Evolutionary conservation across 2,888 invertebrate genomes (phyloP), one percentile per base, ranked within the genome.

Genomic region (Allophyes oxyacanthae): DNA sequence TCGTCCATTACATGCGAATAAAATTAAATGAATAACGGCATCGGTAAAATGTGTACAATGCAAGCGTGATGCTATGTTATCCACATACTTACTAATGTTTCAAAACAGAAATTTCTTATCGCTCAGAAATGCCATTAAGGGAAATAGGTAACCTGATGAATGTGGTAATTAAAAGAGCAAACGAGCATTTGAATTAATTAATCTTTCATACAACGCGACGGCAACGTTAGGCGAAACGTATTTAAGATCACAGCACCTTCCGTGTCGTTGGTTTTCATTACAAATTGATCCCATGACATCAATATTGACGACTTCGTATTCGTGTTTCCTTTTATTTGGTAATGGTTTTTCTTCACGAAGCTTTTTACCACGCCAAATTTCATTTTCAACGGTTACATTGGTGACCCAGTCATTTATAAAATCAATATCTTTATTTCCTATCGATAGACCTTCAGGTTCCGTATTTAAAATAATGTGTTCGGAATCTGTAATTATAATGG

Each of bases 321-420:
- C 72, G 28, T 56, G 34, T 41, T 57, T 25, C n/a, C 40, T 28
- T 33, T 44, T 56, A 32, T 44, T 42, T 13, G 46, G 25, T 55
- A 13, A 15, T 44, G 60, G 49, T 63, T 82, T 83, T 49, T 68
- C 65, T 45, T 77, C 54, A 26, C 82, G 80, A 44, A 87, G 63
- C 32, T 78, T 72, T 41, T 48, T 63, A 7, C 87, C 87, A 25
- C 73, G 72, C 26, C 65, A 52, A 11, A 87, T 60, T 68, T 78
- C 82, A 34, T 63, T 59, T 34, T 79, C 68, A 20, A 86, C 64
- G 3, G 69, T 67, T 10, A 62, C 36, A 44, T 70, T 54, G n/a
- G 10, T 32, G 13, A 61, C 49, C 77, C 82, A 81, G 9, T 78
- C 59, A 32, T 73, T 61, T 32, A 63, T 49, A 28, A 72, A 72